phyloP scores from a whole-genome alignment of 2,888 invertebrate genomes.

The Leptopilina drosophilae region DNA sequence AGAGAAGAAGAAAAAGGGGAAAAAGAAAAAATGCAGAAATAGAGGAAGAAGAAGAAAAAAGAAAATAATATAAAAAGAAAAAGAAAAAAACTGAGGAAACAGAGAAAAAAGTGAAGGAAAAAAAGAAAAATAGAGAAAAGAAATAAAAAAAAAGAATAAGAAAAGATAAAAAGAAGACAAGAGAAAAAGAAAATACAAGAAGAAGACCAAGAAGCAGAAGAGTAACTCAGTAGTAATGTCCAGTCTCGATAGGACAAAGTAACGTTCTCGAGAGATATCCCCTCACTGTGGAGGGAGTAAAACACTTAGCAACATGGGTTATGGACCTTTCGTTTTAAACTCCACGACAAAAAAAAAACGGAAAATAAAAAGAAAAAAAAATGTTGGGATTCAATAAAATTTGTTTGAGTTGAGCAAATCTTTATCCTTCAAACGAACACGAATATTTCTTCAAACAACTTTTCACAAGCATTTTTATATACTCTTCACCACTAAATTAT shows the following conservation, averaged over 20 bases:
- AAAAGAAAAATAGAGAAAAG: no score
- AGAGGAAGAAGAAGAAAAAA: no score
- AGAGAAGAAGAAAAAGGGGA: no score
- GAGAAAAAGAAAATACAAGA: neutral
- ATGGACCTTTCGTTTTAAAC: conserved; percentile 25
- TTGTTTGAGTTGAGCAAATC: conserved; percentile 12
- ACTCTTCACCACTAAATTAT: no score
- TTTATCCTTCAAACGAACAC: neutral
- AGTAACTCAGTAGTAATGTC: neutral
- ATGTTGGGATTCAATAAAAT: neutral
- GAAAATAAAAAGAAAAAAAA: neutral
- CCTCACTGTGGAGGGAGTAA: neutral
- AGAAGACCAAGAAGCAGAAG: neutral
- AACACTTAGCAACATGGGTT: conserved; percentile 39
- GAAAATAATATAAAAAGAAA: no score
- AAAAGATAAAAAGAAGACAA: no score
- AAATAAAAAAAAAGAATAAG: no score
- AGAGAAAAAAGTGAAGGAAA: no score
- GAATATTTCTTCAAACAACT: no score
- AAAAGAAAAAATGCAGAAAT: no score
- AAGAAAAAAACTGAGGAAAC: no score
- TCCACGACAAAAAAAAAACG: neutral
- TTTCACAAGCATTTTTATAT: no score
- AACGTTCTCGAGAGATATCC: neutral
- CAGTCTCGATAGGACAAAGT: conserved; percentile 10